Base-by-base conservation (phyloP, 2,888 invertebrate genomes). In the Antheraea assamensis region DNA sequence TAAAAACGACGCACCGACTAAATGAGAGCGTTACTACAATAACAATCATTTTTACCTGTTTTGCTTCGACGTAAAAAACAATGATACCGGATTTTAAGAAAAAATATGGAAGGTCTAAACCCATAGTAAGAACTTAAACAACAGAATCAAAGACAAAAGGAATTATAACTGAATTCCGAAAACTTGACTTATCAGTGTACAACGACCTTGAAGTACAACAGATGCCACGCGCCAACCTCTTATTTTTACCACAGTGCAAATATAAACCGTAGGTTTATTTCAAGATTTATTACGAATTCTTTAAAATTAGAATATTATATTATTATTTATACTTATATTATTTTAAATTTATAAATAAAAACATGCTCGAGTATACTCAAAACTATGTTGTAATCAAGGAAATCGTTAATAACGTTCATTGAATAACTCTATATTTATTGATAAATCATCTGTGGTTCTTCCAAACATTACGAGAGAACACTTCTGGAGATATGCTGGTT, bases 171-270 rank as follows among this genome's bases (percentile, higher is more conserved):
- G 35, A 35, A 66, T 68, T 35, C 68, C 68, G 35, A 68, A 68
- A 31, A 35, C 68, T 52, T 52, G 52, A 52, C 21, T 35, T 68
- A 68, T 68, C 68, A 68, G 68, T 35, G 35, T 35, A n/a, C n/a
- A 7, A 35, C n/a, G 68, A 35, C 68, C 68, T 68, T 68, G 68
- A 35, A 66, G 5, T 13, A 21, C 31, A 35, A 35, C 68, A 68
- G 68, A 68, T 68, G 68, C 68, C 68, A 68, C 68, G 68, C 68
- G 68, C 68, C 68, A 31, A 35, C 21, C 35, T 7, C n/a, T 31
- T 13, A 10, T 35, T 15, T n/a, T n/a, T 35, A n/a, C n/a, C 68
- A 68, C 68, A 68, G 68, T 68, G 35, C n/a, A 35, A 35, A 31
- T 68, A n/a, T 31, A 68, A 35, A 0, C 35, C 3, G 68, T 35